Evolutionary conservation across 2,797 vertebrate genomes (phyloP).

Genomic region (Artibeus lituratus): DNA sequence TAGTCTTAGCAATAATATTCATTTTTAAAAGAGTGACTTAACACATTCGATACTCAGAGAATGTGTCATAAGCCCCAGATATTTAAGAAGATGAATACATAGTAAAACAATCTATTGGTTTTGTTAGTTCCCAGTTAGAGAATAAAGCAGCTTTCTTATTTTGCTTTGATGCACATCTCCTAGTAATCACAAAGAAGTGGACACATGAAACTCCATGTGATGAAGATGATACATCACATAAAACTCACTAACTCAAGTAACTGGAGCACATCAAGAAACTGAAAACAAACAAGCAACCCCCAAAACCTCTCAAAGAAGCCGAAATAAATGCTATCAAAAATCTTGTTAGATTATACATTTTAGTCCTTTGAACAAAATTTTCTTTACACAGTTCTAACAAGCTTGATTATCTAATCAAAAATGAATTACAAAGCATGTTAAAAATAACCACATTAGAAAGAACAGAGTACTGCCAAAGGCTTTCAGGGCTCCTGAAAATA

Average conservation of each 20-base stretch:
- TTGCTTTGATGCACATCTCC: not conserved
- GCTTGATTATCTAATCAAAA: slow-evolving; percentile 8
- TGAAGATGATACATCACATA: not conserved
- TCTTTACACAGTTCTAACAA: not conserved
- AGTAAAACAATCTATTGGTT: not conserved
- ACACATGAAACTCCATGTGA: not conserved
- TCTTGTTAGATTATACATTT: not conserved
- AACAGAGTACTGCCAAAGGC: not conserved
- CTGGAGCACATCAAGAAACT: not conserved
- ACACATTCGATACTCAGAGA: not conserved
- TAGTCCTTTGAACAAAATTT: not conserved
- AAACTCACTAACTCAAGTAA: not conserved
- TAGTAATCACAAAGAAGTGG: not conserved
- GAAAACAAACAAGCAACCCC: not conserved
- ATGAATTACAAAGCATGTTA: not conserved
- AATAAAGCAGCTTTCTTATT: not conserved
- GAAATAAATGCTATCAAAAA: not conserved
- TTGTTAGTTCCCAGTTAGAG: not conserved
- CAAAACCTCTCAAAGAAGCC: not conserved
- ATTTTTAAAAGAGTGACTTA: not conserved
- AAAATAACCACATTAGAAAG: slow-evolving; percentile 17
- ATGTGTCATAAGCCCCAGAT: not conserved
- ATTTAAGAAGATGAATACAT: not conserved
- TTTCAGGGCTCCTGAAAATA: not conserved
- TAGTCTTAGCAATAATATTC: not conserved